Conservation (phyloP, 2,888 invertebrate species). For the Campoplex capitator region DNA sequence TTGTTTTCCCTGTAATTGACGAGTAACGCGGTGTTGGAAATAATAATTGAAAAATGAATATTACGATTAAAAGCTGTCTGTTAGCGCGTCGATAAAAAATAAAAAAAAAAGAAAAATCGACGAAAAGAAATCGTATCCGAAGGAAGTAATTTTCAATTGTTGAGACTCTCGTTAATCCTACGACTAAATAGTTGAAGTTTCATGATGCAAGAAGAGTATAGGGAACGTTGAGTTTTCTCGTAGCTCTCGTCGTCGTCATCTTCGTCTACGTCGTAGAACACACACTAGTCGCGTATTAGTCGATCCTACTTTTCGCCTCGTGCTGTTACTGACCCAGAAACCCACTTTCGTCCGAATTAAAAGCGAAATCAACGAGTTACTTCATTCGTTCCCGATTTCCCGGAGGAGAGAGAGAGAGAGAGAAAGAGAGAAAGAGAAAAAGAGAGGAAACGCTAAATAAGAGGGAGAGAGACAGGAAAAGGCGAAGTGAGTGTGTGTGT, state of each 20-base stretch:
- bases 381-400: conserved; percentile 72
- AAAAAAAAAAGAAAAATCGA: neutral
- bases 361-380: conserved; percentile 79
- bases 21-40: too few species aligned
- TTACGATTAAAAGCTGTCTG: neutral
- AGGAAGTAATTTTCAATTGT: neutral
- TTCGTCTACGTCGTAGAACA: conserved; percentile 48
- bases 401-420: conserved; percentile 65
- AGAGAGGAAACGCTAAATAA: neutral
- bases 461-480: neutral
- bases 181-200: conserved; percentile 2
- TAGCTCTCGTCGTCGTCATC: conserved; percentile 47
- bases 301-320: conserved; percentile 74
- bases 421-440: neutral
- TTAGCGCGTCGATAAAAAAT: neutral
- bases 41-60: too few species aligned
- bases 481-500: neutral
- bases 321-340: conserved; percentile 77
- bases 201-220: conserved; percentile 5
- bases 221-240: conserved; percentile 31
- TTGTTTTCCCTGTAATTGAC: too few species aligned
- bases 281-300: conserved; percentile 54
- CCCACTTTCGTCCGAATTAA: conserved; percentile 80
- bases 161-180: conserved; percentile 6
- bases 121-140: neutral